Evolutionary conservation across 2,797 vertebrate genomes (phyloP), one percentile per base, ranked within the genome.

Genomic region (Thamnophis elegans): DNA sequence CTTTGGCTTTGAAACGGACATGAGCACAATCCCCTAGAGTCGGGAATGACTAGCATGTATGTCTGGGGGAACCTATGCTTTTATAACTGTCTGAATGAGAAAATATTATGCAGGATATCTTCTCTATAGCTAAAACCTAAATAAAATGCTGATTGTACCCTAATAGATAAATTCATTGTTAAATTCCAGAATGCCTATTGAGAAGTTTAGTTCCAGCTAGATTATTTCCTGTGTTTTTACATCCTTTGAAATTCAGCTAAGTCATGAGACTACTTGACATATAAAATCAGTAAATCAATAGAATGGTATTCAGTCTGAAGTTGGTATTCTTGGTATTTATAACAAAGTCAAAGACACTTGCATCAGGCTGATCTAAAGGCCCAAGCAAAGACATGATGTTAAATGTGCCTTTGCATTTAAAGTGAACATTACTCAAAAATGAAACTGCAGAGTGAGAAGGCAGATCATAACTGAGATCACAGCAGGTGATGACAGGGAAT

Each of bases 191-290:
- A 62, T 36, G 55, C 78, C 42, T 8, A 59, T 85, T 54, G 32
- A 68, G 32, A 42, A 18, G 47, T 28, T 62, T 51, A n/a, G 53
- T 32, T 12, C 42, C 4, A 26, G 13, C 56, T 88, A 85, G 73
- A 47, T 51, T 42, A 90, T 59, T 85, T 91, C 51, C 42, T 47
- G 59, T 51, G 60, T 22, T 60, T 91, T 91, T 18, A 59, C 36
- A 59, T 91, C 42, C 42, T 13, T 85, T 91, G 78, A 91, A 87
- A 87, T 91, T 91, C 59, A 55, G 82, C 85, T 78, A 91, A 91
- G 28, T n/a, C 78, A 60, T 58, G 16, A 47, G 78, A 91, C 10
- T 60, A 91, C 59, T 65, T 88, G 87, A 54, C 54, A 56, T 58
- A 47, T 8, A 53, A 91, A 86, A 87, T 60, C 78, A 86, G 47